Evolutionary conservation across 2,113 vertebrate species (phyloP).

Genomic region (Mirounga angustirostris): DNA sequence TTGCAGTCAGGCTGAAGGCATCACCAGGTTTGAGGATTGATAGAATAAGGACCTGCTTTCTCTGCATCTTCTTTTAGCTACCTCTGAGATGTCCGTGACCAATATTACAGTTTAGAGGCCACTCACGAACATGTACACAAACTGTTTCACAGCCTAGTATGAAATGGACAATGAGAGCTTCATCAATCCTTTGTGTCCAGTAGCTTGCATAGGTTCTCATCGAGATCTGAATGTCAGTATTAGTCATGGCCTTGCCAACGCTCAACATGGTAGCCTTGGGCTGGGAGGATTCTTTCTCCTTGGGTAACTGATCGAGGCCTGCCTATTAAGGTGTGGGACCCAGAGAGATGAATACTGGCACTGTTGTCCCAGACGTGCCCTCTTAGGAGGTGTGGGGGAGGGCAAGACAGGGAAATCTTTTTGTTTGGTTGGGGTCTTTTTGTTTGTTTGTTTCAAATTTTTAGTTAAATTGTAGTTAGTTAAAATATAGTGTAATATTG

Average conservation of each 20-base stretch:
- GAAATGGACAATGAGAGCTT: neutral
- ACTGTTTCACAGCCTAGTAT: neutral
- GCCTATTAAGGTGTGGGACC: neutral
- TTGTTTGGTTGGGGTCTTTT: neutral
- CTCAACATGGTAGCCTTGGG: neutral
- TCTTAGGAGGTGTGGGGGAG: neutral
- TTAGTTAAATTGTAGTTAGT: neutral
- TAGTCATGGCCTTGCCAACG: neutral
- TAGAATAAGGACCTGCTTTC: neutral
- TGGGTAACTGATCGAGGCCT: neutral
- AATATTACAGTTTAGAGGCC: neutral
- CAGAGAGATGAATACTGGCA: neutral
- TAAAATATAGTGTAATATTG: neutral
- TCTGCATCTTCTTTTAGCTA: neutral
- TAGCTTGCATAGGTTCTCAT: neutral
- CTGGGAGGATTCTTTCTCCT: neutral
- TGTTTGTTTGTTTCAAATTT: neutral
- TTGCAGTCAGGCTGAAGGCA: neutral
- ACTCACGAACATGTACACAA: neutral
- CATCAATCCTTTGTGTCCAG: neutral
- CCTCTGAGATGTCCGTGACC: neutral
- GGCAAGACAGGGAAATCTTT: neutral
- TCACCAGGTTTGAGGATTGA: neutral
- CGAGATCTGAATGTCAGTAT: neutral
- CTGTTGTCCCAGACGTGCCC: neutral